phyloP scores from a whole-genome alignment of 2,113 vertebrate species.

The Numenius arquata region DNA sequence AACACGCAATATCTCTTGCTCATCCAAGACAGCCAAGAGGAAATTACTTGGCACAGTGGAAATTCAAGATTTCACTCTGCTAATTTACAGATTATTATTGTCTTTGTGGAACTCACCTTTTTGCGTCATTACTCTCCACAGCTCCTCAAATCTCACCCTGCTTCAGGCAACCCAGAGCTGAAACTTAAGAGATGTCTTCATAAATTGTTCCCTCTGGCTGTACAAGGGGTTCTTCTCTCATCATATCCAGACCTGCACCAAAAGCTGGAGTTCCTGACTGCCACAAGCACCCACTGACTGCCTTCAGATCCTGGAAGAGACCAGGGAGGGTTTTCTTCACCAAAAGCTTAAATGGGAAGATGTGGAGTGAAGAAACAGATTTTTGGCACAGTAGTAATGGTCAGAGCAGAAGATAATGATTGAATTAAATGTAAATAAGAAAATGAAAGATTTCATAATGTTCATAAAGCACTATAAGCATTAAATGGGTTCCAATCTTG shows the following conservation, averaged over 20 bases:
- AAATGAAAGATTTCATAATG: neutral
- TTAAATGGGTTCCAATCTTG: neutral
- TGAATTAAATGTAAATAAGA: neutral
- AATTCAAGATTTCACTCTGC: neutral
- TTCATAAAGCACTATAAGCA: neutral
- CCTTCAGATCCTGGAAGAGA: neutral
- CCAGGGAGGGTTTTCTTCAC: neutral
- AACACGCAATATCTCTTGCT: neutral
- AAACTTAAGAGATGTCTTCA: neutral
- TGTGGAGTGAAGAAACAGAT: neutral
- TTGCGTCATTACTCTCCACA: neutral
- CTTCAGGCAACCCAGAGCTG: neutral
- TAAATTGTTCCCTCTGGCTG: neutral
- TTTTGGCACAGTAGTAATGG: neutral
- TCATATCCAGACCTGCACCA: neutral
- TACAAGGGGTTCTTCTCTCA: neutral
- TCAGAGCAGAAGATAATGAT: neutral
- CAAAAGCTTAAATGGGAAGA: neutral
- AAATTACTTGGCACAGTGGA: neutral
- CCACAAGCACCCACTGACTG: neutral
- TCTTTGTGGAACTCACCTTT: neutral
- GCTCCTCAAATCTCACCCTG: neutral
- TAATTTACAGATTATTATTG: neutral
- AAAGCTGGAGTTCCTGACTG: neutral
- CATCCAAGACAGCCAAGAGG: neutral